Conservation (phyloP, 2,113 vertebrate genomes). For the Crotalus helleri region DNA sequence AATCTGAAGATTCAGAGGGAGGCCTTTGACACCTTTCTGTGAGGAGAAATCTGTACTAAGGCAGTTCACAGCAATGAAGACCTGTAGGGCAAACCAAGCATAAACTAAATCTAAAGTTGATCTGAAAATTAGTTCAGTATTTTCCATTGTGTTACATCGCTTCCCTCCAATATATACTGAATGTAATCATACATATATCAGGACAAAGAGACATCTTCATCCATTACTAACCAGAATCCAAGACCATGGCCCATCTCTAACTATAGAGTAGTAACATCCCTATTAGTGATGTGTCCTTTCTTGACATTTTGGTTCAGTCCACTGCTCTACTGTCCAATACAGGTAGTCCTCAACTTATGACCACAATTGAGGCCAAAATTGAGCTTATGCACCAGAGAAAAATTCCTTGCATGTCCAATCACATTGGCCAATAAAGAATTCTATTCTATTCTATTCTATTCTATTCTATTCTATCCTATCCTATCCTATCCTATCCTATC, state of each 20-base stretch:
- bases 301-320: not conserved
- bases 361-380: not conserved
- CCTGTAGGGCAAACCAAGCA: slow-evolving; percentile 68
- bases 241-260: not conserved
- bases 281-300: not conserved
- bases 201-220: not conserved
- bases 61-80: slow-evolving; percentile 98
- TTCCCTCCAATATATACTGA: not conserved
- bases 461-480: too few species aligned
- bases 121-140: not conserved
- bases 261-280: not conserved
- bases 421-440: not conserved
- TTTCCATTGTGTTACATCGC: not conserved
- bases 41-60: slow-evolving; percentile 98
- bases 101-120: slow-evolving; percentile 27
- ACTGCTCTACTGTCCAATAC: not conserved
- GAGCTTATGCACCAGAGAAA: not conserved
- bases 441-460: too few species aligned
- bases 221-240: not conserved
- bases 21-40: slow-evolving; percentile 97
- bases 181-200: not conserved
- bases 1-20: slow-evolving; percentile 94
- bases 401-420: not conserved
- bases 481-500: too few species aligned
- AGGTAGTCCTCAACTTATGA: too few species aligned